Base-by-base conservation (phyloP, 53 echinoderm and acorn worm species). In the Astropecten irregularis region DNA sequence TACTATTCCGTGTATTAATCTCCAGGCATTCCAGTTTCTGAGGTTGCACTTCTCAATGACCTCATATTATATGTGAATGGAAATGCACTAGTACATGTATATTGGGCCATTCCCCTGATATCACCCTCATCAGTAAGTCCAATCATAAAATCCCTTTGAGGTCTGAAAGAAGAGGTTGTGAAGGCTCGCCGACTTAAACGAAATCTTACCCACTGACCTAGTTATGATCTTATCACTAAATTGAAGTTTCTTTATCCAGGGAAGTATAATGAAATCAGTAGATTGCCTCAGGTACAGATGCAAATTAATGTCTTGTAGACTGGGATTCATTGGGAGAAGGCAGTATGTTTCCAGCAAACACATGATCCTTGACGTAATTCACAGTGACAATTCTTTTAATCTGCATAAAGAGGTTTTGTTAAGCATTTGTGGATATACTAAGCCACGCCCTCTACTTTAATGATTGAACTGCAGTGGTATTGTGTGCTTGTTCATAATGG, bases 201-300 rank as follows among this genome's bases (percentile, higher is more conserved):
- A 31, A 60, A 39, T n/a, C 79, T 79, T 79, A 62, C 62, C 47
- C 79, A 61, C 31, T 79, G 79, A 79, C 79, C 79, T 34, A 79
- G 79, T 79, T 79, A 79, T 79, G 79, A 79, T 79, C 79, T 63
- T 79, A 79, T 79, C 79, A 46, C 20, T 31, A 79, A 79, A 79
- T 79, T 61, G 79, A 61, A 62, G 60, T 79, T 79, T 42, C 79
- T 79, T 79, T 61, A 79, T 79, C 79, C 79, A 37, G 79, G 62
- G 44, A 47, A 62, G 79, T 26, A 63, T 79, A 79, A 79, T 79
- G 79, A 79, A 79, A 79, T 79, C 79, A 79, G 79, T 10, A 1
- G 48, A 62, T 11, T 21, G 76, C 76, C 76, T 54, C 58, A 39
- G 76, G 76, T 61, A 62, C 16, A 76, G 62, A 79, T 79, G 79